Evolutionary conservation across 2,797 vertebrate species (phyloP), one percentile per base, ranked within the genome.

Genomic region (Hirundo rustica): DNA sequence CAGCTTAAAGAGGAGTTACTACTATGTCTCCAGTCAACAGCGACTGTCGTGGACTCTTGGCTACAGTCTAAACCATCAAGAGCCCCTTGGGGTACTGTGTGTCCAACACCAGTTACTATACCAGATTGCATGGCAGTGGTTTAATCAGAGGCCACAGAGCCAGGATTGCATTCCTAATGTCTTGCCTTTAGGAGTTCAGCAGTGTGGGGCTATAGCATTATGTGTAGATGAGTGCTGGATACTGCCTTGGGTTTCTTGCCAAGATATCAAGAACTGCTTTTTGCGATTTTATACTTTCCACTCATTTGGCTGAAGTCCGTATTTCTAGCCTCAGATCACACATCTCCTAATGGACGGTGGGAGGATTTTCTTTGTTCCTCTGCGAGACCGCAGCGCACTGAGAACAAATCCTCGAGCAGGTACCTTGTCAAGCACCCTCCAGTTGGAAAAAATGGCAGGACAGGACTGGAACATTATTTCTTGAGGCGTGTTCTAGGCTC

Each of bases 171-270:
- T 55, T 27, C 36, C 62, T 76, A 23, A 82, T 79, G 64, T 86
- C 34, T 18, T 12, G 38, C 70, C 78, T 72, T 85, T 54, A 76
- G 71, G 55, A 94, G 64, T 44, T 78, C 68, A 79, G 70, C 32
- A 29, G 44, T 9, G 38, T 60, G 67, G 36, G 34, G n/a, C 73
- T 64, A 22, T 3, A 73, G 76, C n/a, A 7, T 73, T 73, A 50
- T 64, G 62, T 0, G 0, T 13, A 83, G 58, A 74, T 1, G 9
- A 78, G 73, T 61, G 64, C 84, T 25, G 3, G 83, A 67, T 76
- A 55, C 67, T 32, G 47, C 65, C 72, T 57, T 82, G 45, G 54
- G 40, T 92, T 87, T 95, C 92, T 83, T 91, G 84, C 79, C 74
- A 57, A 45, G 45, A 29, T 93, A 85, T 61, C 85, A 85, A 26